Conservation (phyloP, 2,113 vertebrate species). For the Gallinago undulata region DNA sequence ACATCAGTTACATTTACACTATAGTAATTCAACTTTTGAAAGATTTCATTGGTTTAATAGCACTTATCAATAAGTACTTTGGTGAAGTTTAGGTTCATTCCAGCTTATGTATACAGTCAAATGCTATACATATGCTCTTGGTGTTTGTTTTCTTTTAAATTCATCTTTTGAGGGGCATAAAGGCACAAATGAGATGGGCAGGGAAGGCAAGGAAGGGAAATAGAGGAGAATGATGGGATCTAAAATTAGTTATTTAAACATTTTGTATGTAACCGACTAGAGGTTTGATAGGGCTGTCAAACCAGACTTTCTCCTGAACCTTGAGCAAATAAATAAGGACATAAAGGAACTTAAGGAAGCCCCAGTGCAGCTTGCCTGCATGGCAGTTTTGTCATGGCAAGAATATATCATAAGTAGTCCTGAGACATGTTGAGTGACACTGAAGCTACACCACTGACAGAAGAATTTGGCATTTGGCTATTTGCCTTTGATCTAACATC, state of each 20-base stretch:
- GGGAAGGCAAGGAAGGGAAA: neutral
- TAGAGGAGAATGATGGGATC: neutral
- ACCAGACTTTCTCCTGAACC: neutral
- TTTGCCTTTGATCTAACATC: neutral
- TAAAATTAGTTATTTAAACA: neutral
- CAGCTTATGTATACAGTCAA: neutral
- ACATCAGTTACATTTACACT: neutral
- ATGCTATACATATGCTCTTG: neutral
- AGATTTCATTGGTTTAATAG: neutral
- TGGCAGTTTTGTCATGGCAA: neutral
- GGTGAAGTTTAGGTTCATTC: neutral
- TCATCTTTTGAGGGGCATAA: neutral
- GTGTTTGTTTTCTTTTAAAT: neutral
- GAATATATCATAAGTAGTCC: neutral
- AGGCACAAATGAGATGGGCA: neutral
- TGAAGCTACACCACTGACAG: neutral
- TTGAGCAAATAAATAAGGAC: neutral
- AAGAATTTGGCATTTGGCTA: neutral
- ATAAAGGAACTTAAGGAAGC: neutral
- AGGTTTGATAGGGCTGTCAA: neutral
- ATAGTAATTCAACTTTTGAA: neutral
- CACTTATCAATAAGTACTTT: neutral
- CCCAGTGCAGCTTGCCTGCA: neutral
- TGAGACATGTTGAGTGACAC: neutral
- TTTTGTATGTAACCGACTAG: neutral